Evolutionary conservation across 92 coral and sea anemone species (phyloP), one percentile per base, ranked within the genome.

Genomic region (Hydrozoanthus gracilis): DNA sequence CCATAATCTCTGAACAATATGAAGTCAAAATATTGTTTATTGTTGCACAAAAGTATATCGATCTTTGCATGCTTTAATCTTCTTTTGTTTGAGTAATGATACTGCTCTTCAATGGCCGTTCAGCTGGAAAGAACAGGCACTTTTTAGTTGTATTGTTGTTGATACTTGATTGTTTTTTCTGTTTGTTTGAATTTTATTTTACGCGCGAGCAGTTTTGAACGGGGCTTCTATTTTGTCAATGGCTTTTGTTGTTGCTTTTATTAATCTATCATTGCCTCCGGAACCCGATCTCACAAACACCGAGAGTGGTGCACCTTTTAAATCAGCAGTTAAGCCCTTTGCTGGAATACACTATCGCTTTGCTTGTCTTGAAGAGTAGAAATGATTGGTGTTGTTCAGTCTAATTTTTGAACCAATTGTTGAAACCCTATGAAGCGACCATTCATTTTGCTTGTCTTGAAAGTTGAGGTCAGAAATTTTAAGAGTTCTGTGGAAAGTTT

Each of bases 121-220:
- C 74, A 45, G 16, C 74, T 80, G 74, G 72, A 80, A 79, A 65
- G 5, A 61, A 80, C 66, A 64, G 64, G 66, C 85, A 80, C 13
- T 65, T 64, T 45, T 80, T 78, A 60, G 83, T 67, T 48, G 39
- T 13, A 45, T 65, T 80, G 20, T 12, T 27, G 39, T 27, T 27
- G 8, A 11, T 50, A 62, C 7, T 2, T 17, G 35, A 6, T 64
- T 65, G 13, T 80, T 39, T 47, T 45, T 80, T 64, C 45, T 48
- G 58, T 10, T 80, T 20, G 6, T 69, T 48, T 14, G 85, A 47
- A 64, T 79, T 8, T 10, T 47, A n/a, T 64, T 65, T 80, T 62
- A 78, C 71, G 71, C 17, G 71, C 71, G 83, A 78, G 56, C 85
- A n/a, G 18, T 18, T 65, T 44, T 10, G 71, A 80, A 64, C 8